Percentiles rank a stretch among this genome's conserved stretches.
These are phyloP conservation scores for Caprella mutica DNA, from an alignment of 2,888 invertebrate species.

Conservation along the genomic window DNA sequence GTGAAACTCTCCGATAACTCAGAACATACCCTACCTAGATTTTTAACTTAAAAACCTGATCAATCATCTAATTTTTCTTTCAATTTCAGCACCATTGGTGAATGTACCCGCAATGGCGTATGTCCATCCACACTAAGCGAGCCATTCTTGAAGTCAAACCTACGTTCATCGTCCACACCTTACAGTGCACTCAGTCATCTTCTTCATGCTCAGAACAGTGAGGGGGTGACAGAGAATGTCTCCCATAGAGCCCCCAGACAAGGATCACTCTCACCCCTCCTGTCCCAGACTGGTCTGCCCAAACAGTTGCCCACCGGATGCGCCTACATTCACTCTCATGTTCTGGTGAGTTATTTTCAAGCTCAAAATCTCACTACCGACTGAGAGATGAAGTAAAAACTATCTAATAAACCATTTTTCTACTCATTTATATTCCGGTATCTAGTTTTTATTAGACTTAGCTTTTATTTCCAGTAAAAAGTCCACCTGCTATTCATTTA, in stretches of 20 bases:
- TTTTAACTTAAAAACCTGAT: too few relatives aligned
- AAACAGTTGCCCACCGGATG: conserved; percentile 8
- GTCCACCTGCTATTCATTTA: too few relatives aligned
- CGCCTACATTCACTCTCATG: not conserved
- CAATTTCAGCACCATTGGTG: not conserved
- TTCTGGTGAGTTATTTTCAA: not conserved
- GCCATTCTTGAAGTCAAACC: too few relatives aligned
- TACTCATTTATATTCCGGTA: too few relatives aligned
- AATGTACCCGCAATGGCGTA: not conserved
- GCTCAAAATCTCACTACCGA: too few relatives aligned
- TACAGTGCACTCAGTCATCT: not conserved
- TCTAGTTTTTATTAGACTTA: too few relatives aligned
- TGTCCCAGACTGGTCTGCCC: not conserved
- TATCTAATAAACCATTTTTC: too few relatives aligned
- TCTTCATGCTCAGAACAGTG: not conserved
- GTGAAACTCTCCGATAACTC: too few relatives aligned
- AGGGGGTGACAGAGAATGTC: not conserved
- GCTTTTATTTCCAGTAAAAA: too few relatives aligned
- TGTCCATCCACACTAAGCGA: not conserved
- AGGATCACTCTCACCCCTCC: not conserved
- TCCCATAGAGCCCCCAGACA: not conserved
- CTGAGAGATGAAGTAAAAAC: too few relatives aligned
- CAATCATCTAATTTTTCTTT: not conserved
- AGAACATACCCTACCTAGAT: too few relatives aligned
- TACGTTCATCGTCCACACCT: not conserved